phyloP scores from a whole-genome alignment of 2,113 vertebrate genomes.

The Vidua macroura region DNA sequence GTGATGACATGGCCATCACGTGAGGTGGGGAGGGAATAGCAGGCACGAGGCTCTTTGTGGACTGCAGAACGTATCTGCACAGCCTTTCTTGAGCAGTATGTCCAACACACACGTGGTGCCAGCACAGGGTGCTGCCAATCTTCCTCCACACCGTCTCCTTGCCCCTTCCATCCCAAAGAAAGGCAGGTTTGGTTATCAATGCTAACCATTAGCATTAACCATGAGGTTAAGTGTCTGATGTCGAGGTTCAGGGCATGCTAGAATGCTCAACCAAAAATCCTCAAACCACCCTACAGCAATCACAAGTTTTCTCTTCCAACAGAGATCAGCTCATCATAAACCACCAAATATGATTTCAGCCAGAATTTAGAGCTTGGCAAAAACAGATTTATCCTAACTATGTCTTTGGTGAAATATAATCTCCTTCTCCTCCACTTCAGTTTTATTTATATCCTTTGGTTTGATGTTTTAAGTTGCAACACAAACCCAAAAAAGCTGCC shows the following conservation, averaged over 20 bases:
- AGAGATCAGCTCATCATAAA: neutral
- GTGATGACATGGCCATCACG: rapidly evolving
- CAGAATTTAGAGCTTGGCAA: neutral
- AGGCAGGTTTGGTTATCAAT: neutral
- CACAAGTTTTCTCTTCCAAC: neutral
- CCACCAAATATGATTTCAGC: neutral
- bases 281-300: neutral
- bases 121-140: neutral
- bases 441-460: conserved; percentile 6
- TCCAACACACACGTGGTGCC: neutral
- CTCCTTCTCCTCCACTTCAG: neutral
- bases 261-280: neutral
- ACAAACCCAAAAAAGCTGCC: neutral
- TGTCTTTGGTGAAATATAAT: neutral
- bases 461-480: neutral
- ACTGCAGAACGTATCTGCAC: neutral
- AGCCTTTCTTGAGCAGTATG: neutral
- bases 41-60: neutral
- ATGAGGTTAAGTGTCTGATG: neutral
- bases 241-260: neutral
- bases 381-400: neutral
- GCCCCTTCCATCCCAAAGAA: neutral
- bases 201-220: neutral
- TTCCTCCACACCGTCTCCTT: neutral
- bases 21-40: neutral